Evolutionary conservation across 2,888 invertebrate species (phyloP).

Genomic region (Cheiracanthium punctorium): DNA sequence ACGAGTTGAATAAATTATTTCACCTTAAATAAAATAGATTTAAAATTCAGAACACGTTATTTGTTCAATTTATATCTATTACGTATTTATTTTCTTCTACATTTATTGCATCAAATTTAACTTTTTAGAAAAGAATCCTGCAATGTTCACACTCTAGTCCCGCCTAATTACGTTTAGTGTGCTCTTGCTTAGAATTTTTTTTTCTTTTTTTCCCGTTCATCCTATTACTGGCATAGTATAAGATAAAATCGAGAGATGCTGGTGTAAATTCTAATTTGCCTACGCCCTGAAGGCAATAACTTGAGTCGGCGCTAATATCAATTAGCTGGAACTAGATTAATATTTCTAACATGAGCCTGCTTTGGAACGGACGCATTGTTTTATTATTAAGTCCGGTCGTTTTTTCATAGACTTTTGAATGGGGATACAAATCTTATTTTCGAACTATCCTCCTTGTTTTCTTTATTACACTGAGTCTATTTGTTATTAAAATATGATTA

Average conservation of each 20-base stretch:
- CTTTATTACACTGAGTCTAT: slow-evolving; percentile 68
- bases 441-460: slow-evolving; percentile 55
- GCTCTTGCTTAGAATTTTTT: slow-evolving; percentile 59
- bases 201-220: slow-evolving; percentile 39
- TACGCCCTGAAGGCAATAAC: slow-evolving; percentile 67
- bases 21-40: slow-evolving; percentile 68
- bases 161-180: slow-evolving; percentile 68
- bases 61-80: slow-evolving; percentile 69
- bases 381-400: slow-evolving; percentile 59
- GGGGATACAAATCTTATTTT: slow-evolving; percentile 70
- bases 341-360: slow-evolving; percentile 66
- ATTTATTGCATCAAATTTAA: slow-evolving; percentile 66
- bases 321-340: slow-evolving; percentile 69
- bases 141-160: slow-evolving; percentile 45
- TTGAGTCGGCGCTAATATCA: slow-evolving; percentile 68
- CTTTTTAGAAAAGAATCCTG: slow-evolving; percentile 47
- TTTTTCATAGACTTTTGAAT: slow-evolving; percentile 56
- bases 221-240: slow-evolving; percentile 53
- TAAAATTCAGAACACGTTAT: slow-evolving; percentile 67
- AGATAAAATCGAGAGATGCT: slow-evolving; percentile 39
- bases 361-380: slow-evolving; percentile 54
- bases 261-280: slow-evolving; percentile 70
- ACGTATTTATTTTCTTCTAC: slow-evolving; percentile 67
- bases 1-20: slow-evolving; percentile 51
- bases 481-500: slow-evolving; percentile 71